Base-by-base conservation (phyloP, 2,888 invertebrate genomes). In the Aproaerema taeniolella region DNA sequence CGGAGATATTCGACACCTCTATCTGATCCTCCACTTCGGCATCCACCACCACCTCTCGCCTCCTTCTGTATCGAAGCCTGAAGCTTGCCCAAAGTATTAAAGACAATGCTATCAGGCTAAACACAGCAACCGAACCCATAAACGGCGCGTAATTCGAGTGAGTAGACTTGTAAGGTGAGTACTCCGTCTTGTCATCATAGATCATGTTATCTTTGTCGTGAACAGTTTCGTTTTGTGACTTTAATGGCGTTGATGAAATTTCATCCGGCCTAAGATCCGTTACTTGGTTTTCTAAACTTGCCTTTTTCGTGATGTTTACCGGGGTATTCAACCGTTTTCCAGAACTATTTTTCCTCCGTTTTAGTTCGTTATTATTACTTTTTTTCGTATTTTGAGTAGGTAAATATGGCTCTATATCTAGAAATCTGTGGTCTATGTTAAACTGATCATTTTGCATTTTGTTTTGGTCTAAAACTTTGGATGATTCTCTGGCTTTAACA, bases 1-100 rank as follows among this genome's bases (percentile, higher is more conserved):
- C 89, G 41, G 91, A 90, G 58, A 87, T 87, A 71, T 85, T 87
- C 39, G 87, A 78, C 67, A 91, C 91, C 70, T 92, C 91, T 81
- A 91, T 87, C 63, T 87, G 85, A 59, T 86, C 82, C 51, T 72
- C 76, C 20, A 64, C 57, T 39, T 70, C 40, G 2, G 17, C 64
- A 44, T 57, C 51, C 37, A 59, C 63, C 45, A 74, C 62, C 45
- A 74, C 62, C 45, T 60, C 55, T 42, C 67, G 67, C 68, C 82
- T 72, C 57, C 77, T 70, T 52, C 79, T 69, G 48, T 79, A 73
- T 43, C 79, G 66, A 46, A 81, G 51, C 24, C 85, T 74, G 53
- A 82, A 79, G 54, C 81, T 83, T 14, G 89, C 72, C 58, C 89
- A 88, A 1, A 88, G 86, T 26, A 88, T 87, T 41, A 89, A 76